Base-by-base conservation (phyloP, 2,888 invertebrate genomes). In the Lycocerus yunnanus region DNA sequence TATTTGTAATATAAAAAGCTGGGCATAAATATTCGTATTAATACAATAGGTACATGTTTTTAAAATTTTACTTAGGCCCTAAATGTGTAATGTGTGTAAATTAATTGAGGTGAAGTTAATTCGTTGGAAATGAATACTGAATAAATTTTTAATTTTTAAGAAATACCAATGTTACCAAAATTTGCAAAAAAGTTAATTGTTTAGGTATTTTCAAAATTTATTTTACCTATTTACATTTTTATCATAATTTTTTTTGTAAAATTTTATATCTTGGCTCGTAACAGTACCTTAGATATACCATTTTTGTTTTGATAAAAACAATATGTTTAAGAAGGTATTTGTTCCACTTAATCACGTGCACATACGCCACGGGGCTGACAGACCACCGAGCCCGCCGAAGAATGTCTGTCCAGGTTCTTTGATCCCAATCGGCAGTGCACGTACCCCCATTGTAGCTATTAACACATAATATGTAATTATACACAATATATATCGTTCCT, bases 401-500 rank as follows among this genome's bases (percentile, higher is more conserved):
- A 84, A 84, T 83, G 84, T 84, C 83, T 83, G 82, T 80, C 76
- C 80, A 82, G 81, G 83, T 84, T 84, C 84, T 83, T 84, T 84
- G 84, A 84, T 84, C 84, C 82, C 82, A 61, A 76, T 77, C 79
- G 78, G 78, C 80, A 79, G 80, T 79, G 75, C 80, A 79, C 78
- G 76, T 83, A 83, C 82, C 84, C 83, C 83, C 80, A 81, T 80
- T 81, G 79, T 80, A 82, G 81, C 84, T 83, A 84, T 84, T 84
- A 84, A 84, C 84, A 84, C 83, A 80, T 83, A 43, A 43, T 43
- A 83, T 83, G 83, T 83, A 84, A 84, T 84, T 84, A 84, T 83
- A 81, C 81, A 81, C 81, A 82, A 83, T 81, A 83, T 80, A 80
- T 80, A 82, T 82, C 82, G 79, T 77, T 73, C 72, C 73, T 73